Percentiles rank a stretch among this genome's conserved stretches.
These are phyloP conservation scores for Manduca sexta DNA, from an alignment of 1,140 invertebrate genomes.

Conservation along the genomic window DNA sequence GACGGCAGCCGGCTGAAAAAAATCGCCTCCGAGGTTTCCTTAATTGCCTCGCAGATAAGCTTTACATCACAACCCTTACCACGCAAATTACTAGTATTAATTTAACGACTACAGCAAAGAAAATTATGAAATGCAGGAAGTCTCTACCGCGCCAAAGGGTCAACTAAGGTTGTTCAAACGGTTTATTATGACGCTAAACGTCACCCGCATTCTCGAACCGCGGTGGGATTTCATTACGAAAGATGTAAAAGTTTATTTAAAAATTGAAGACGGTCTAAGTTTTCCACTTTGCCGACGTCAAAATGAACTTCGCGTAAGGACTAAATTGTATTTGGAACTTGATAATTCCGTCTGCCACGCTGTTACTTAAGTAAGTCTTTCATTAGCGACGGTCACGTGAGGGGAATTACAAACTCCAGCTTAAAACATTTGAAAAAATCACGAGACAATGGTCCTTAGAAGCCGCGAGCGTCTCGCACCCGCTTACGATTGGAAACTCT, in stretches of 20 bases:
- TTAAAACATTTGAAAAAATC: slow-evolving; percentile 52
- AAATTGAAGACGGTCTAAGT: slow-evolving; percentile 47
- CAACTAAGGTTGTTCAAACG: slow-evolving; percentile 9
- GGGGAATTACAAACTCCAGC: slow-evolving; percentile 50
- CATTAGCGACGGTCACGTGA: slow-evolving; percentile 65
- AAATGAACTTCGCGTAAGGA: slow-evolving; percentile 55
- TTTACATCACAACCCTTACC: slow-evolving; percentile 35
- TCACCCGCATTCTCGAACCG: slow-evolving; percentile 23
- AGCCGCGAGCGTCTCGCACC: slow-evolving; percentile 15
- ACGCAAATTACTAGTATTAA: slow-evolving; percentile 46
- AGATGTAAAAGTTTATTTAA: slow-evolving; percentile 47
- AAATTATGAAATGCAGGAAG: slow-evolving; percentile 33
- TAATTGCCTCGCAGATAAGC: slow-evolving; percentile 51
- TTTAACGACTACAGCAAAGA: slow-evolving; percentile 41
- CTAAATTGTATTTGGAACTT: slow-evolving; percentile 67
- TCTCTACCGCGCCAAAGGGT: slow-evolving; percentile 13
- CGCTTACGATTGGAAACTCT: slow-evolving; percentile 26
- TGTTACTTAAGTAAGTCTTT: slow-evolving; percentile 68
- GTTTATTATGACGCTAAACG: slow-evolving; percentile 11
- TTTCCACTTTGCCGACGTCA: slow-evolving; percentile 62
- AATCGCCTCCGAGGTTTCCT: slow-evolving; percentile 44
- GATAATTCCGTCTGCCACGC: slow-evolving; percentile 61
- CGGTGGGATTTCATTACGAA: slow-evolving; percentile 38
- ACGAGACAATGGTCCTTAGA: slow-evolving; percentile 29
- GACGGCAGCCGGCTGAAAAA: slow-evolving; percentile 25